These are phyloP conservation scores for Andricus quercusramuli DNA, from an alignment of 2,888 invertebrate species.

Conservation along the genomic window DNA sequence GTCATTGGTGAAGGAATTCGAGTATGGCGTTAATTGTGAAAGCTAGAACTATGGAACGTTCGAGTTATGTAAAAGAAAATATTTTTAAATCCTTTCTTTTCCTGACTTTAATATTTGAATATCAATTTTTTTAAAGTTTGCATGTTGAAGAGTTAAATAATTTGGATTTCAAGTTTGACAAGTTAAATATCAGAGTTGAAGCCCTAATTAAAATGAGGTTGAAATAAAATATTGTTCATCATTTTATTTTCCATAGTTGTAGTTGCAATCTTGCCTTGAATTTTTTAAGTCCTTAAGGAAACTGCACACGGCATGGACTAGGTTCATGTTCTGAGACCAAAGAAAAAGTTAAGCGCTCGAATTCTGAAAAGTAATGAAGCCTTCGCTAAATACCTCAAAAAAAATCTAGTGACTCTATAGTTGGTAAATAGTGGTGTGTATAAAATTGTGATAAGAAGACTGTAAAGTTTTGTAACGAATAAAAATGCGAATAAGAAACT, in stretches of 20 bases:
- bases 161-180: not conserved
- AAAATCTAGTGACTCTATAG: conserved; percentile 33
- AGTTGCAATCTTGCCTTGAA: conserved; percentile 20
- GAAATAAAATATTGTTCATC: too few species aligned
- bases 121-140: not conserved
- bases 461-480: conserved; percentile 31
- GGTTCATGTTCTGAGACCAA: not conserved
- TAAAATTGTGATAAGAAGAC: conserved; percentile 30
- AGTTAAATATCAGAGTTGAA: not conserved
- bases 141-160: not conserved
- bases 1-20: not conserved
- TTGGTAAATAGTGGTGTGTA: conserved; percentile 35
- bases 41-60: conserved; percentile 2
- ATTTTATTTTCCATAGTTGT: not conserved
- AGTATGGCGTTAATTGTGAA: not conserved
- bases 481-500: not conserved
- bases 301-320: conserved; percentile 20
- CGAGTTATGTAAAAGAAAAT: not conserved
- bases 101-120: not conserved
- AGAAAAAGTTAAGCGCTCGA: conserved; percentile 17
- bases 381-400: conserved; percentile 35
- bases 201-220: too few species aligned
- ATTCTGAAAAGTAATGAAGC: conserved; percentile 9
- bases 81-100: not conserved
- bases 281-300: conserved; percentile 1